Evolutionary conservation across 2,888 invertebrate species (phyloP).

Genomic region (Peribatodes rhomboidaria): DNA sequence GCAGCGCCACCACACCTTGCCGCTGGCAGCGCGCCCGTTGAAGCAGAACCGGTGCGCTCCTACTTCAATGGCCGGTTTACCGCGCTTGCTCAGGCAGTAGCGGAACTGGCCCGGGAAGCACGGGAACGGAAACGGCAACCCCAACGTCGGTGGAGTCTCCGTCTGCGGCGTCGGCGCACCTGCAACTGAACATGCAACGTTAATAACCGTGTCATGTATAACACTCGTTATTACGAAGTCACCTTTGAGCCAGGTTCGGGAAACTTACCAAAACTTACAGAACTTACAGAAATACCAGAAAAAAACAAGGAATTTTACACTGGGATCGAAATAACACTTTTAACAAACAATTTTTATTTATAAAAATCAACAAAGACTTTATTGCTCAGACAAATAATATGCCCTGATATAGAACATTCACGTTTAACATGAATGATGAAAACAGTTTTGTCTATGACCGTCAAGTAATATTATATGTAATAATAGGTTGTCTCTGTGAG

Average conservation of each 20-base stretch:
- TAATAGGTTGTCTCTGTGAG: too few species aligned
- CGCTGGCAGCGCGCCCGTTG: conserved; percentile 82
- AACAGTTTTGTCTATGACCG: background rate
- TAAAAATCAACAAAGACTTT: conserved; percentile 1
- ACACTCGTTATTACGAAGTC: background rate
- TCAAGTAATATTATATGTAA: background rate
- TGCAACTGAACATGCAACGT: conserved; percentile 72
- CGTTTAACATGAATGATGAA: conserved; percentile 1
- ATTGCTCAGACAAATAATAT: conserved; percentile 2
- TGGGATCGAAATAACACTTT: background rate
- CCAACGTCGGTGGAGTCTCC: conserved; percentile 75
- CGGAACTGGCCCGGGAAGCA: conserved; percentile 83
- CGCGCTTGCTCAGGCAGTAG: conserved; percentile 82
- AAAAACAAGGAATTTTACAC: background rate
- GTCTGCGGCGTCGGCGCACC: conserved; percentile 56
- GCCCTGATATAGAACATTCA: background rate
- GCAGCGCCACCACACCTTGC: conserved; percentile 84
- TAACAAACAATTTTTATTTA: background rate
- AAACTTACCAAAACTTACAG: background rate
- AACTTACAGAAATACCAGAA: background rate
- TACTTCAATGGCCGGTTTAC: conserved; percentile 82
- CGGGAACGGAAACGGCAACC: conserved; percentile 80
- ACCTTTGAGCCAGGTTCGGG: background rate
- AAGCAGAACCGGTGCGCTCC: conserved; percentile 83
- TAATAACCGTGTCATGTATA: conserved; percentile 49